phyloP scores from a whole-genome alignment of 1,140 invertebrate species.

The Drosophila murphyi region DNA sequence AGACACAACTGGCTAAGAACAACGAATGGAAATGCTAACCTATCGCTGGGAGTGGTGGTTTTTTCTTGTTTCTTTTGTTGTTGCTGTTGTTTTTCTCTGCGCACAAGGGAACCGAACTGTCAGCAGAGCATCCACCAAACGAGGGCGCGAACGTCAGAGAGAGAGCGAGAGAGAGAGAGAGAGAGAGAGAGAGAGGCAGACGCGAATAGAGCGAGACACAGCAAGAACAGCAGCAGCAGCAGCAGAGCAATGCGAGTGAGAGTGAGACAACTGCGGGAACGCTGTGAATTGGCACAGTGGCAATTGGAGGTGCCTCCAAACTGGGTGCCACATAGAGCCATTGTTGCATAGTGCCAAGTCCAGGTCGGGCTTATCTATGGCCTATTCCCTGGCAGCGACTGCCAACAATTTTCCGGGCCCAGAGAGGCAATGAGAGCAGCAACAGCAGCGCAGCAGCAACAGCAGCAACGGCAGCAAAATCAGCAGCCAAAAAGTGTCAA shows the following conservation, averaged over 20 bases:
- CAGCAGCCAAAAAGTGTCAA: slow-evolving; percentile 61
- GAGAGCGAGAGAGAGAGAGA: slow-evolving; percentile 26
- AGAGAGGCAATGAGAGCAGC: slow-evolving; percentile 5
- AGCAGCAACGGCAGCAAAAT: not conserved
- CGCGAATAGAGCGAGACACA: too few species aligned
- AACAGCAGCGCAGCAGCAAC: not conserved
- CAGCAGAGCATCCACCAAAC: slow-evolving; percentile 71
- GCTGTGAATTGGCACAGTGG: slow-evolving; percentile 62
- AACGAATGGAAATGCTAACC: slow-evolving; percentile 67
- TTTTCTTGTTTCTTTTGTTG: slow-evolving; percentile 5
- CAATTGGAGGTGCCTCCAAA: slow-evolving; percentile 24
- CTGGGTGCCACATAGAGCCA: slow-evolving; percentile 19
- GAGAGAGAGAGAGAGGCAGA: slow-evolving; percentile 7
- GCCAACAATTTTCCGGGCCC: slow-evolving; percentile 31
- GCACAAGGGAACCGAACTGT: slow-evolving; percentile 63
- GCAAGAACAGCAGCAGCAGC: too few species aligned
- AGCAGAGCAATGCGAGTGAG: not conserved
- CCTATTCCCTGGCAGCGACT: slow-evolving; percentile 47
- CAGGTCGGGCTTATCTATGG: slow-evolving; percentile 47
- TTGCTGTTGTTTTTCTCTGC: not conserved
- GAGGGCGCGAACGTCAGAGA: slow-evolving; percentile 26
- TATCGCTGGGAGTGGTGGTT: slow-evolving; percentile 69
- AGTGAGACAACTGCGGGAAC: slow-evolving; percentile 51
- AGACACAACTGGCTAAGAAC: slow-evolving; percentile 28
- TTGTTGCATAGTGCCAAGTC: slow-evolving; percentile 24